Conservation (phyloP, 2,113 vertebrate species). For the Petromus typicus region DNA sequence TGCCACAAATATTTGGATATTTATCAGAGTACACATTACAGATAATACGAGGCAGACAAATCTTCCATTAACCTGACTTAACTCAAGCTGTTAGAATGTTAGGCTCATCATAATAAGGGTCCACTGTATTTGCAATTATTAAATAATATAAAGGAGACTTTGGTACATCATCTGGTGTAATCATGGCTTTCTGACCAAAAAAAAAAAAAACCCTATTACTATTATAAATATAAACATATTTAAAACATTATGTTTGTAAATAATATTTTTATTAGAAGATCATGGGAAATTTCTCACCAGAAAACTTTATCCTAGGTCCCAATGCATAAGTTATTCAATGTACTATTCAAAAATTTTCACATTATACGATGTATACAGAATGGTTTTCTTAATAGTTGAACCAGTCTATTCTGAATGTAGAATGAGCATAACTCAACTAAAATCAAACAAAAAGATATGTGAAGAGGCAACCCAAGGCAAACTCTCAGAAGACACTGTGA, state of each 20-base stretch:
- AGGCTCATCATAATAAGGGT: no score
- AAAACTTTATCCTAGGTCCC: not conserved
- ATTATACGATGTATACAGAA: not conserved
- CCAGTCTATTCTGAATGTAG: not conserved
- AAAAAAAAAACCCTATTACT: not conserved
- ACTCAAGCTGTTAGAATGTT: no score
- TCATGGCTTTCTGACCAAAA: not conserved
- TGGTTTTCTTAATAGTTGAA: conserved; percentile 14
- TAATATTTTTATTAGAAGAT: not conserved
- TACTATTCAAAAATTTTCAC: not conserved
- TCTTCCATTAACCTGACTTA: no score
- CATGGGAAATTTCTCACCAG: not conserved
- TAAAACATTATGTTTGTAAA: not conserved
- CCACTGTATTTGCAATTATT: not conserved
- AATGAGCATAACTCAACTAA: not conserved
- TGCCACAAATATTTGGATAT: no score
- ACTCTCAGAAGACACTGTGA: not conserved
- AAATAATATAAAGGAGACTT: not conserved
- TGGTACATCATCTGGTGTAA: not conserved
- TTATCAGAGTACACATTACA: no score
- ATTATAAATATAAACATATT: not conserved
- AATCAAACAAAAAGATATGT: not conserved
- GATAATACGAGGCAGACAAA: no score
- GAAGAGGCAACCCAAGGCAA: not conserved
- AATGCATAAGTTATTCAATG: not conserved